A percentile compares a stretch with the other conserved stretches of the same genome.
Conservation (phyloP, 2,888 invertebrate genomes). For the Drosophila fungiperda region DNA sequence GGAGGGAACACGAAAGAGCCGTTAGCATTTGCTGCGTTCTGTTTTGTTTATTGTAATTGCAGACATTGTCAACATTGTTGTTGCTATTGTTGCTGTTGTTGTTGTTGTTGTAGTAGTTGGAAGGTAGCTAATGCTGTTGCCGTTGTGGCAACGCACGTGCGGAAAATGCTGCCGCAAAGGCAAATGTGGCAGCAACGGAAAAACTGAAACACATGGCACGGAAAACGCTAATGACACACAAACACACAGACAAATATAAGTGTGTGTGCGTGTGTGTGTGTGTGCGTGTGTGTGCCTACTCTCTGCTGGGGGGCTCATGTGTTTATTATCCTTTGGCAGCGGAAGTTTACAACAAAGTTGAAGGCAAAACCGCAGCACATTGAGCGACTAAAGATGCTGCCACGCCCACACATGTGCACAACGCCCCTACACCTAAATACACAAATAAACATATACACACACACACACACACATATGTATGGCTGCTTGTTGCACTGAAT, state of each 20-base stretch:
- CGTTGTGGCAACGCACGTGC: conserved; percentile 57
- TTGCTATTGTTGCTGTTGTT: conserved; percentile 28
- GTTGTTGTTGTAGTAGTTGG: conserved; percentile 21
- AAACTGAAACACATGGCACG: conserved; percentile 64
- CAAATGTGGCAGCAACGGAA: conserved; percentile 41
- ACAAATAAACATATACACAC: not conserved
- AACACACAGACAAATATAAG: conserved; percentile 23
- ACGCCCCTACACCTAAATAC: conserved; percentile 13
- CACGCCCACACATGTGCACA: conserved; percentile 35
- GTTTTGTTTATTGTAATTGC: conserved; percentile 77
- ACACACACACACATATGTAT: not conserved
- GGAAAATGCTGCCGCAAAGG: conserved; percentile 55
- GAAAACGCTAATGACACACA: conserved; percentile 66
- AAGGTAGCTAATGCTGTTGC: conserved; percentile 23
- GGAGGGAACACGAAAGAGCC: conserved; percentile 40
- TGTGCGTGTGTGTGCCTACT: conserved; percentile 7
- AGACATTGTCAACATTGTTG: conserved; percentile 61
- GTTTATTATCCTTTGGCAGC: conserved; percentile 75
- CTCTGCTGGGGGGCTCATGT: conserved; percentile 68
- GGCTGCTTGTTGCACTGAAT: conserved; percentile 61
- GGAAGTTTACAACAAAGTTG: conserved; percentile 70
- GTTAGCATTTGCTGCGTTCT: conserved; percentile 73
- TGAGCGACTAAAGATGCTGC: conserved; percentile 60
- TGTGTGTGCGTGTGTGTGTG: not conserved
- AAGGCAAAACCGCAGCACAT: conserved; percentile 54